phyloP scores from a whole-genome alignment of 2,113 vertebrate genomes.

The Sciurus niger region DNA sequence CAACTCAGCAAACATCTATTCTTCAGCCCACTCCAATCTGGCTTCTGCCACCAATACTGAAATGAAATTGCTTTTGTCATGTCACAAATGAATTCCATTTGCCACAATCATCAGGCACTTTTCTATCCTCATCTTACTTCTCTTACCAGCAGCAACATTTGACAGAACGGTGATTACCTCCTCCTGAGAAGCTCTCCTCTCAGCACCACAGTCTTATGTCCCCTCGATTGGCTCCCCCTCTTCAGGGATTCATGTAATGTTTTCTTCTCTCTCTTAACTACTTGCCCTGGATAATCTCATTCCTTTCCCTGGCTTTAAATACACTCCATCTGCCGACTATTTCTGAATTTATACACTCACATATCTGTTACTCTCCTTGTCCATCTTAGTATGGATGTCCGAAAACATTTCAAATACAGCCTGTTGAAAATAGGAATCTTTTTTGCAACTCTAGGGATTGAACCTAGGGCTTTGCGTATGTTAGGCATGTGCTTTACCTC shows the following conservation, averaged over 20 bases:
- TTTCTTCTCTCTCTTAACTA: not conserved
- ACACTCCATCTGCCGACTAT: not conserved
- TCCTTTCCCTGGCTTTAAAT: slow-evolving; percentile 44
- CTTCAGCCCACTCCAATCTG: slow-evolving; percentile 52
- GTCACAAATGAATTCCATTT: slow-evolving; percentile 38
- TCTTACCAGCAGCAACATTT: not conserved
- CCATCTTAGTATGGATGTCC: not conserved
- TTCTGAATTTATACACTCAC: slow-evolving; percentile 43
- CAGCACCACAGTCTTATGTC: not conserved
- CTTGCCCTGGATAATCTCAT: not conserved
- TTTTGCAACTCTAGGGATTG: too few relatives aligned
- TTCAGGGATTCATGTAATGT: not conserved
- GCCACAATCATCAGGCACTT: not conserved
- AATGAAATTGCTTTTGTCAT: slow-evolving; percentile 15
- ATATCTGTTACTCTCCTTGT: not conserved
- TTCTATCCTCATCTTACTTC: not conserved
- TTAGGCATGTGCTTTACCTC: too few relatives aligned
- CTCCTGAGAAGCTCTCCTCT: not conserved
- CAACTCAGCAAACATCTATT: not conserved
- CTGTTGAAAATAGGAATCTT: not conserved
- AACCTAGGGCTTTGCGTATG: too few relatives aligned
- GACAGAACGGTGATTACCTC: not conserved
- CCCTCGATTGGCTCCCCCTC: not conserved
- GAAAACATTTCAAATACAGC: not conserved
- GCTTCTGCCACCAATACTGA: slow-evolving; percentile 1